Conservation (phyloP, 2,797 vertebrate species). For the Coregonus sp. region DNA sequence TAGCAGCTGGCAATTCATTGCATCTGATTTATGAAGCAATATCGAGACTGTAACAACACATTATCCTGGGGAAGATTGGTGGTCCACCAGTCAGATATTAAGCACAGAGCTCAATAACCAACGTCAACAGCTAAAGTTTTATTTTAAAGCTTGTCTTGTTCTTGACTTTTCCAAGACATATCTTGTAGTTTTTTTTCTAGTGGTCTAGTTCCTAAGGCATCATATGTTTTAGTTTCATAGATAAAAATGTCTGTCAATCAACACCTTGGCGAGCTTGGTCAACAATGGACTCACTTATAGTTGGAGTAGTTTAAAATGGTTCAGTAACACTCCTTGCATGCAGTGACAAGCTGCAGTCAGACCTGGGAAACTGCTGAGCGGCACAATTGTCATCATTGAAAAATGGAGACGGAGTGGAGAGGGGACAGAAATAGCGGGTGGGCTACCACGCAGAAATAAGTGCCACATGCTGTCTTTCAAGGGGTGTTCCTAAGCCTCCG, state of each 20-base stretch:
- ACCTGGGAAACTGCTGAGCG: slow-evolving; percentile 60
- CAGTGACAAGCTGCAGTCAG: slow-evolving; percentile 46
- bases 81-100: slow-evolving; percentile 51
- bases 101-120: slow-evolving; percentile 53
- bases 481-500: slow-evolving; percentile 60
- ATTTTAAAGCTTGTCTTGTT: slow-evolving; percentile 4
- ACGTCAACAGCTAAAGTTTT: slow-evolving; percentile 27
- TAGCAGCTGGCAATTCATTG: slow-evolving; percentile 72
- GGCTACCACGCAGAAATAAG: slow-evolving; percentile 43
- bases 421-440: slow-evolving; percentile 64
- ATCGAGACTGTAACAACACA: slow-evolving; percentile 62
- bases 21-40: slow-evolving; percentile 76
- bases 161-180: not conserved
- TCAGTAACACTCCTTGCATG: slow-evolving; percentile 38
- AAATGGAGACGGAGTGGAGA: slow-evolving; percentile 66
- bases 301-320: slow-evolving; percentile 36
- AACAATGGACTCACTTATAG: slow-evolving; percentile 28
- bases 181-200: not conserved
- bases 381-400: slow-evolving; percentile 66
- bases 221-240: too few species aligned
- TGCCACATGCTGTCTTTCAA: slow-evolving; percentile 60
- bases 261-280: not conserved
- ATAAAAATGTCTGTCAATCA: not conserved
- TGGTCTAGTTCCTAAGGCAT: too few species aligned
- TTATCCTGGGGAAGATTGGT: slow-evolving; percentile 57